Evolutionary conservation across 2,113 vertebrate species (phyloP).

Genomic region (Periophthalmus modestus): DNA sequence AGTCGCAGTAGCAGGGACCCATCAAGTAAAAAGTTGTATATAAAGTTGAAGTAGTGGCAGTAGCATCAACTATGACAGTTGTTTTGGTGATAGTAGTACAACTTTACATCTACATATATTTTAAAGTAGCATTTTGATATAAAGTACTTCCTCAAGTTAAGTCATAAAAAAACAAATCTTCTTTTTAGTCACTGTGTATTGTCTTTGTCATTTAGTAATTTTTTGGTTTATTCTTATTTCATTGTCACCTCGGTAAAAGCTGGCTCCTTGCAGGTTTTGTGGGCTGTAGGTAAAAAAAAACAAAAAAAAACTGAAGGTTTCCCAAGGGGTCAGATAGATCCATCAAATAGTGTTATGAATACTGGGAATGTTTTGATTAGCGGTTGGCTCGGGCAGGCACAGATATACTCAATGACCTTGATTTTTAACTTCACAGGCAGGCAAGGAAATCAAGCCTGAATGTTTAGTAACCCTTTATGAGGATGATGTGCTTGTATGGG

Average conservation of each 20-base stretch:
- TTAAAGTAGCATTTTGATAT: background rate
- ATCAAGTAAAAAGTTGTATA: too few relatives aligned
- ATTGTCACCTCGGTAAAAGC: slow-evolving; percentile 20
- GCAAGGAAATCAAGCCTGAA: slow-evolving; percentile 43
- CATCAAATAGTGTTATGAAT: slow-evolving; percentile 30
- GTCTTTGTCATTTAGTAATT: slow-evolving; percentile 18
- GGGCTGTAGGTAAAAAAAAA: slow-evolving; percentile 16
- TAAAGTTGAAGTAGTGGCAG: background rate
- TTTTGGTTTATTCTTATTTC: slow-evolving; percentile 41
- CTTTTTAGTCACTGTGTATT: background rate
- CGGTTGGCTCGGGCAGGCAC: slow-evolving; percentile 25
- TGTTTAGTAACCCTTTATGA: slow-evolving; percentile 21
- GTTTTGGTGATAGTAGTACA: background rate
- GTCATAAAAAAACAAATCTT: too few relatives aligned
- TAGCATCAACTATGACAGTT: background rate
- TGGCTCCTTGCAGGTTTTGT: background rate
- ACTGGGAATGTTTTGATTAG: slow-evolving; percentile 34
- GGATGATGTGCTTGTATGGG: slow-evolving; percentile 5
- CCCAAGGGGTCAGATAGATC: slow-evolving; percentile 28
- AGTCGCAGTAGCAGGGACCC: background rate
- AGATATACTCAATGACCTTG: slow-evolving; percentile 51
- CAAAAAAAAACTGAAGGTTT: slow-evolving; percentile 19
- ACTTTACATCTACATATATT: background rate
- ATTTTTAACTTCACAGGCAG: slow-evolving; percentile 41
- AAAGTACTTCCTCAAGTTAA: too few relatives aligned